Evolutionary conservation across 2,888 invertebrate species (phyloP).

Genomic region (Balanococcus diminutus): DNA sequence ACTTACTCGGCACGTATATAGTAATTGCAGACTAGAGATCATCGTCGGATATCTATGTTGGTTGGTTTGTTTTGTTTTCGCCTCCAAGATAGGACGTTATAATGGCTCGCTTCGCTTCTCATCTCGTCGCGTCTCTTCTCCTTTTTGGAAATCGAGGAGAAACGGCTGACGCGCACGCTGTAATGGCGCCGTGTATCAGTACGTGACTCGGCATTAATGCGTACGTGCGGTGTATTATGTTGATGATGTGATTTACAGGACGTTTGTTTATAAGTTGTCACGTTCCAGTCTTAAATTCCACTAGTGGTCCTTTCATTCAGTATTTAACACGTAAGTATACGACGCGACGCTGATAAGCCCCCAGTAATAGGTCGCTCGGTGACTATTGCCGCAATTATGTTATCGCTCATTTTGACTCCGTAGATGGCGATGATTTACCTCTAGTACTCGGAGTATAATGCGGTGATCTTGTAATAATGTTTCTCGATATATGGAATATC

Average conservation of each 20-base stretch:
- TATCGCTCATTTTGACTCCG: no score
- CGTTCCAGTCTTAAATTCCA: conserved; percentile 62
- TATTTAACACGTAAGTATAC: conserved; percentile 63
- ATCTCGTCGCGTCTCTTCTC: no score
- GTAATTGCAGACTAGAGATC: not conserved
- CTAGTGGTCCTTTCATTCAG: conserved; percentile 62
- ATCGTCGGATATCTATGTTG: not conserved
- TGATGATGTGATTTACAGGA: conserved; percentile 50
- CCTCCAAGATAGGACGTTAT: not conserved
- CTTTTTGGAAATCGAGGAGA: not conserved
- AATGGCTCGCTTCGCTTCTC: no score
- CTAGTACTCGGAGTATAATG: no score
- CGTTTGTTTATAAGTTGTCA: conserved; percentile 55
- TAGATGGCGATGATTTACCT: no score
- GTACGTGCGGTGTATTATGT: conserved; percentile 28
- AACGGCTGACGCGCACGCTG: not conserved
- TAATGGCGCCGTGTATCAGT: not conserved
- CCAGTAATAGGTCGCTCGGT: no score
- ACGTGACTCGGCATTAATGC: conserved; percentile 21
- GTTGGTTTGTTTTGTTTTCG: not conserved
- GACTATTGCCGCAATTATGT: no score
- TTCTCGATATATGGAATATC: not conserved
- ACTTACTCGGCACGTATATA: not conserved
- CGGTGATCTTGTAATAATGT: not conserved
- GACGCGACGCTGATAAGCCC: not conserved